A percentile compares a stretch with the other conserved stretches of the same genome.
Evolutionary conservation across 2,797 vertebrate genomes (phyloP).

Genomic region (Lerista edwardsae): DNA sequence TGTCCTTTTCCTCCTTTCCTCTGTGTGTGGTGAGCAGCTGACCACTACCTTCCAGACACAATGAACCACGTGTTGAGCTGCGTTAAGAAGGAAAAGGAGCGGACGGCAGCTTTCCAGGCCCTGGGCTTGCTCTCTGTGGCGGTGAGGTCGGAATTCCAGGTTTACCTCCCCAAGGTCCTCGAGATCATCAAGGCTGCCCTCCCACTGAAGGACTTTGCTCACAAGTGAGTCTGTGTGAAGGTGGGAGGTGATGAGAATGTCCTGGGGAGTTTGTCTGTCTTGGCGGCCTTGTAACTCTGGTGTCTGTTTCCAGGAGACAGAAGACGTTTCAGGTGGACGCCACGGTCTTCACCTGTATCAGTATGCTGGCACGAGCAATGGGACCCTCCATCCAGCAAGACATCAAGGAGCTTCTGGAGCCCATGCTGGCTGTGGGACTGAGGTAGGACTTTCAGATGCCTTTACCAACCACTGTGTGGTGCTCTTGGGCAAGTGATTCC

Average conservation of each 20-base stretch:
- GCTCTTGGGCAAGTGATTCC: not conserved
- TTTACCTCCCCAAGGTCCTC: conserved; percentile 92
- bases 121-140: conserved; percentile 95
- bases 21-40: conserved; percentile 70
- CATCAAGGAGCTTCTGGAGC: conserved; percentile 97
- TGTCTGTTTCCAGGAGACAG: conserved; percentile 85
- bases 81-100: conserved; percentile 96
- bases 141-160: conserved; percentile 91
- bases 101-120: conserved; percentile 95
- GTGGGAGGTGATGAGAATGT: too few relatives aligned
- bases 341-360: conserved; percentile 97
- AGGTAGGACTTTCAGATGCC: conserved; percentile 77
- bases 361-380: conserved; percentile 97
- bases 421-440: conserved; percentile 96
- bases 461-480: conserved; percentile 41
- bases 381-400: conserved; percentile 96
- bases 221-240: conserved; percentile 85
- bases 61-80: conserved; percentile 95
- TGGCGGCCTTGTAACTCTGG: not conserved
- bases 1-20: too few relatives aligned
- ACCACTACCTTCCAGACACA: conserved; percentile 95
- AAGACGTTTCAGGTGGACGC: conserved; percentile 97
- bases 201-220: conserved; percentile 96
- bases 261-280: not conserved
- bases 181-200: conserved; percentile 97